Evolutionary conservation across 2,888 invertebrate species (phyloP).

Genomic region (Cataglyphis altisquamis): DNA sequence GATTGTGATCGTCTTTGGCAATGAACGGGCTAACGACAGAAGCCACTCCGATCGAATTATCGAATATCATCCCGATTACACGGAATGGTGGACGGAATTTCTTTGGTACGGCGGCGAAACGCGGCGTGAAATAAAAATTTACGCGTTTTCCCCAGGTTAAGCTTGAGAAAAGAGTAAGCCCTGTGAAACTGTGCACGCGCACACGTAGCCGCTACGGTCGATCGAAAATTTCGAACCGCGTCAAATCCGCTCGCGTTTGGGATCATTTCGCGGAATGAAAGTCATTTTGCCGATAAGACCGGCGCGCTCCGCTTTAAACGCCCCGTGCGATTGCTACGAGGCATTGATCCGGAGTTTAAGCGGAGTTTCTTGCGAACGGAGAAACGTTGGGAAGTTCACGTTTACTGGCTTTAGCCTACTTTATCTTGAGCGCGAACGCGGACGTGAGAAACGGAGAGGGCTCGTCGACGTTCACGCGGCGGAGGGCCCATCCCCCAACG

Average conservation of each 20-base stretch:
- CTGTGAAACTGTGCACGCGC: background rate
- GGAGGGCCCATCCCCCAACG: background rate
- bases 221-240: constrained; percentile 61
- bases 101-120: background rate
- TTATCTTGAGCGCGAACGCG: constrained; percentile 34
- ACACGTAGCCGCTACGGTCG: constrained; percentile 45
- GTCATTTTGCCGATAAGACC: constrained; percentile 72
- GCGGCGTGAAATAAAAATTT: constrained; percentile 13
- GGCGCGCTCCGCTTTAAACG: constrained; percentile 66
- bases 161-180: background rate
- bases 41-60: constrained; percentile 35
- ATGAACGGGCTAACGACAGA: constrained; percentile 17
- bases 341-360: constrained; percentile 75
- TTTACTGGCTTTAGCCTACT: constrained; percentile 67
- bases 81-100: constrained; percentile 19
- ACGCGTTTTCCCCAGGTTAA: background rate
- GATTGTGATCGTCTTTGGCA: constrained; percentile 48
- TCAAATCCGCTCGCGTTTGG: constrained; percentile 42
- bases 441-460: constrained; percentile 32
- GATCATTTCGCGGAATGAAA: constrained; percentile 69
- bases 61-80: constrained; percentile 23
- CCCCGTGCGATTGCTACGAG: constrained; percentile 70
- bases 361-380: constrained; percentile 69
- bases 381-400: constrained; percentile 65
- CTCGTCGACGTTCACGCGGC: constrained; percentile 29